These are phyloP conservation scores for Heliconius hortense DNA, from an alignment of 2,888 invertebrate genomes.

Conservation along the genomic window DNA sequence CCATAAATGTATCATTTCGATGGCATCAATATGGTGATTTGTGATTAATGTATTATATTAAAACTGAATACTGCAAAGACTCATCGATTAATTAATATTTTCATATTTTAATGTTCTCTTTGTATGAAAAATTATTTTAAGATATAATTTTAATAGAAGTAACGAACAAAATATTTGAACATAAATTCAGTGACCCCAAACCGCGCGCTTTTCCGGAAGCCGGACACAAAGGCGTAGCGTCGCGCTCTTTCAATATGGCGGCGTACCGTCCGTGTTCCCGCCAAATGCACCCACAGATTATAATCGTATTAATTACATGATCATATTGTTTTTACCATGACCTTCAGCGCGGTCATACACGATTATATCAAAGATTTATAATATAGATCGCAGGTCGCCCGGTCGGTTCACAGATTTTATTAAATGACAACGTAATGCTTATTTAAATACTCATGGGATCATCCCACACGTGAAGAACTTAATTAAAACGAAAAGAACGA, in stretches of 20 bases:
- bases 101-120: neutral
- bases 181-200: slow-evolving; percentile 61
- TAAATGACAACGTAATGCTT: slow-evolving; percentile 36
- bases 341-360: slow-evolving; percentile 70
- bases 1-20: neutral
- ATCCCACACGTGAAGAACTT: slow-evolving; percentile 13
- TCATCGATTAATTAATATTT: neutral
- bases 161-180: slow-evolving; percentile 28
- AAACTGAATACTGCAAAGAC: neutral
- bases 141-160: slow-evolving; percentile 27
- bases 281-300: slow-evolving; percentile 41
- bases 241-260: slow-evolving; percentile 59
- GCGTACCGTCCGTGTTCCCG: slow-evolving; percentile 48
- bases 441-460: slow-evolving; percentile 28
- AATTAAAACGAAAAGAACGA: too few species aligned
- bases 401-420: slow-evolving; percentile 72
- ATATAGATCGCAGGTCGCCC: slow-evolving; percentile 65
- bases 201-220: slow-evolving; percentile 73
- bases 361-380: slow-evolving; percentile 71
- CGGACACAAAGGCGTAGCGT: slow-evolving; percentile 57
- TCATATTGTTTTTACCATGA: slow-evolving; percentile 65
- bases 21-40: neutral
- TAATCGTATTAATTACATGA: slow-evolving; percentile 65
- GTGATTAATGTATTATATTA: neutral
- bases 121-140: neutral